phyloP scores from a whole-genome alignment of 2,113 vertebrate genomes.

The Tylochromis polylepis region DNA sequence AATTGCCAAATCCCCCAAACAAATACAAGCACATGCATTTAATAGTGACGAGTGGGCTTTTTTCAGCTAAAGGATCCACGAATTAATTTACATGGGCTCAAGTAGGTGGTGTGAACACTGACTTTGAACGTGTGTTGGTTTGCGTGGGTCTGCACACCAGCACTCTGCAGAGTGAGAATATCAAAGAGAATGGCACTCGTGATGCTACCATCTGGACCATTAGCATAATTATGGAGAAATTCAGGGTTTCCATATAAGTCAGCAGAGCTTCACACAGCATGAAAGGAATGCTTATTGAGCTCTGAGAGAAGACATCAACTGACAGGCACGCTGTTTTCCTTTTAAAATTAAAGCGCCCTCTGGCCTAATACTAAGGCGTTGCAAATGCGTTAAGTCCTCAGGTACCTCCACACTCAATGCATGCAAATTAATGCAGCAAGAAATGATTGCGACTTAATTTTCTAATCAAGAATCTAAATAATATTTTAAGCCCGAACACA shows the following conservation, averaged over 20 bases:
- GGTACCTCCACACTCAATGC: neutral
- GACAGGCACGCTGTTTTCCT: neutral
- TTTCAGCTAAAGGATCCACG: constrained; percentile 22
- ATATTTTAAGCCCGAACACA: neutral
- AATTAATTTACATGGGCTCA: constrained; percentile 42
- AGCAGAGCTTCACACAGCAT: constrained; percentile 61
- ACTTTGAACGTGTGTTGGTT: constrained; percentile 51
- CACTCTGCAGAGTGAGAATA: constrained; percentile 53
- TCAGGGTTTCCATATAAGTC: constrained; percentile 59
- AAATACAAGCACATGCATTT: constrained; percentile 34
- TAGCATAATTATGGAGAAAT: constrained; percentile 73
- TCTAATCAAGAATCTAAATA: neutral
- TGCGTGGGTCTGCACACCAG: constrained; percentile 56
- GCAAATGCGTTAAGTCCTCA: neutral
- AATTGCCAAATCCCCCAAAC: constrained; percentile 14
- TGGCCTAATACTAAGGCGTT: neutral
- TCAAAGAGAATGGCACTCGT: constrained; percentile 68
- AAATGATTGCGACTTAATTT: constrained; percentile 4
- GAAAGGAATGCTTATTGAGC: constrained; percentile 65
- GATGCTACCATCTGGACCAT: constrained; percentile 71
- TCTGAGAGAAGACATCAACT: constrained; percentile 26
- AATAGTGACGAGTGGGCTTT: constrained; percentile 9
- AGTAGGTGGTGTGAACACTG: constrained; percentile 44
- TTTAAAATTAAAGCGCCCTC: constrained; percentile 43
- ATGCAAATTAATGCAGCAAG: neutral